Evolutionary conservation across 2,113 vertebrate species (phyloP).

Genomic region (Geothlypis trichas): DNA sequence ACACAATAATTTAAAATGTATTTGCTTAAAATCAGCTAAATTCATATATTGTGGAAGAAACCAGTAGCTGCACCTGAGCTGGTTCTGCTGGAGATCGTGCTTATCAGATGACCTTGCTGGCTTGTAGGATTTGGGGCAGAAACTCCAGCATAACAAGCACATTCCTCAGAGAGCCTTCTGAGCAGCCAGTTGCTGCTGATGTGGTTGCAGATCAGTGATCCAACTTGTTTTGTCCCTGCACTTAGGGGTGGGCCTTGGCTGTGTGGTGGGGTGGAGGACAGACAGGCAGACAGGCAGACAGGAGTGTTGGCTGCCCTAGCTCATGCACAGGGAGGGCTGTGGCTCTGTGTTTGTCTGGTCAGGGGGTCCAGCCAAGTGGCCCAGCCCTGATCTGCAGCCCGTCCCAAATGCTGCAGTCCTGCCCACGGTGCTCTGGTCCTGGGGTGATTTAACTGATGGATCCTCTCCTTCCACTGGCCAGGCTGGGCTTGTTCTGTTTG

Average conservation of each 20-base stretch:
- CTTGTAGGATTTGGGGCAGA: background rate
- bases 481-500: background rate
- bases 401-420: background rate
- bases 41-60: background rate
- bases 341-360: background rate
- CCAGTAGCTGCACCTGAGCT: background rate
- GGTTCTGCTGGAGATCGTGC: background rate
- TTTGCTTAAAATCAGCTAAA: background rate
- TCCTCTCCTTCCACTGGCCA: background rate
- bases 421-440: background rate
- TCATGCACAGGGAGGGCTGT: background rate
- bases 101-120: background rate
- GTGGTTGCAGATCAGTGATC: background rate
- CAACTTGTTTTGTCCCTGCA: too few species aligned
- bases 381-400: background rate
- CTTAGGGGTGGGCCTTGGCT: background rate
- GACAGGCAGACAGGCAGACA: background rate
- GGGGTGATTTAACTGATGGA: rapidly evolving
- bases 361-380: background rate
- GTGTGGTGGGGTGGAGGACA: background rate
- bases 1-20: background rate
- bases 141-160: background rate
- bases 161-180: background rate
- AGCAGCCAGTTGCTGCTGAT: background rate
- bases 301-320: background rate